Percentiles rank a stretch among this genome's conserved stretches.
phyloP scores from a whole-genome alignment of 1,140 invertebrate genomes.

The Physella acuta region DNA sequence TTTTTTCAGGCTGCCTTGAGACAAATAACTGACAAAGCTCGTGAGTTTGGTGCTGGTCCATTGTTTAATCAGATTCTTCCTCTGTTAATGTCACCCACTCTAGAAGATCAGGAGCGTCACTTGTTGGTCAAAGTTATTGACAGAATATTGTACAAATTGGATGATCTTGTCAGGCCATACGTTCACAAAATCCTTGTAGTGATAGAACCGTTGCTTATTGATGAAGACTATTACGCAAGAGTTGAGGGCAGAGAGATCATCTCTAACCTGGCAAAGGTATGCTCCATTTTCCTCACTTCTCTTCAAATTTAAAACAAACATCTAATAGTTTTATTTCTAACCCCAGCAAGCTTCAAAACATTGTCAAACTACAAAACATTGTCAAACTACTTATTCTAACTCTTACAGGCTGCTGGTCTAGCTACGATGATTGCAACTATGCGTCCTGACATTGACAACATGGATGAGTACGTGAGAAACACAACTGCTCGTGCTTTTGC shows the following conservation, averaged over 20 bases:
- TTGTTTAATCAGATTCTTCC: slow-evolving; percentile 99
- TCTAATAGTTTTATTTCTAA: too few species aligned
- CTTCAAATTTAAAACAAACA: background rate
- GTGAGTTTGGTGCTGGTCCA: slow-evolving; percentile 97
- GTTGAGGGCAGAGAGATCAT: slow-evolving; percentile 99
- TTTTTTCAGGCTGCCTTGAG: slow-evolving; percentile 73
- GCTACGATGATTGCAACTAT: slow-evolving; percentile 99
- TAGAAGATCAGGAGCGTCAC: slow-evolving; percentile 99
- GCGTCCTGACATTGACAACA: slow-evolving; percentile 99
- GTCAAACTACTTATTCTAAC: background rate
- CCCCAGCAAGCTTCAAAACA: too few species aligned
- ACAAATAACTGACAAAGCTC: slow-evolving; percentile 97
- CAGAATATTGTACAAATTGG: slow-evolving; percentile 96
- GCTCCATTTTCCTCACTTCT: slow-evolving; percentile 1
- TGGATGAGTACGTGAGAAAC: slow-evolving; percentile 99
- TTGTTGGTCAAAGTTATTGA: slow-evolving; percentile 99
- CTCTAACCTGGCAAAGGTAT: slow-evolving; percentile 91
- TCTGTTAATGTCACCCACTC: slow-evolving; percentile 96
- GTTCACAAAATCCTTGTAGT: slow-evolving; percentile 99
- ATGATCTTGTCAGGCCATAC: slow-evolving; percentile 97
- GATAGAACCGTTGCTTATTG: slow-evolving; percentile 97
- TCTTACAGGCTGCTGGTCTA: slow-evolving; percentile 83
- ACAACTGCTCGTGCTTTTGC: slow-evolving; percentile 99
- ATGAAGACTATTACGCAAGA: slow-evolving; percentile 99
- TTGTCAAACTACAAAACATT: too few species aligned